phyloP scores from a whole-genome alignment of 2,113 vertebrate species.

The Trematomus loennbergii region DNA sequence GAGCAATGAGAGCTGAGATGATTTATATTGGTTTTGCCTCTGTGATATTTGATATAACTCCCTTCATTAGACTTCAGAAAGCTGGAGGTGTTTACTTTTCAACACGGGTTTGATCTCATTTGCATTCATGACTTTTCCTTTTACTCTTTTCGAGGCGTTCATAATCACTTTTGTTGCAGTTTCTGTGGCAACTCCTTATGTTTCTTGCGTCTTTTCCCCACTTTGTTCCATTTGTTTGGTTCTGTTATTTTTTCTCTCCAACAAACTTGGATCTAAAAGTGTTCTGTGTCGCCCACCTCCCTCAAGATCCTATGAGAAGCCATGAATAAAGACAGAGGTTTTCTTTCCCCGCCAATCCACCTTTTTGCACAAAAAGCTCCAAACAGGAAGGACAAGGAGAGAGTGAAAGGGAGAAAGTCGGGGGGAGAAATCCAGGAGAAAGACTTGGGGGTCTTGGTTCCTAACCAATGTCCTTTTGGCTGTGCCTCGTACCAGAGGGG shows the following conservation, averaged over 20 bases:
- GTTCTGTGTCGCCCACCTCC: conserved; percentile 55
- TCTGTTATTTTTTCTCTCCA: conserved; percentile 64
- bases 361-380: conserved; percentile 51
- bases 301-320: conserved; percentile 51
- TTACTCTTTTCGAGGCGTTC: not conserved
- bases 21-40: conserved; percentile 49
- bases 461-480: conserved; percentile 61
- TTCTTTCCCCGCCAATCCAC: conserved; percentile 41
- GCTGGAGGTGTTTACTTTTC: conserved; percentile 34
- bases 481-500: conserved; percentile 26
- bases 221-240: conserved; percentile 43
- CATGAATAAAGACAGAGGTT: conserved; percentile 45
- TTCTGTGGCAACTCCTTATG: conserved; percentile 53
- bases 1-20: conserved; percentile 63
- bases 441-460: conserved; percentile 66
- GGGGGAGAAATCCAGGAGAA: conserved; percentile 56
- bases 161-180: conserved; percentile 29
- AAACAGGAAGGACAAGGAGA: conserved; percentile 42
- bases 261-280: conserved; percentile 60
- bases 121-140: conserved; percentile 31
- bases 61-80: conserved; percentile 24
- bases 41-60: conserved; percentile 59
- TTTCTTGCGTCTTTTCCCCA: conserved; percentile 33
- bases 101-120: conserved; percentile 32
- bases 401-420: conserved; percentile 48